A percentile compares a stretch with the other conserved stretches of the same genome.
Conservation (phyloP, 1,140 invertebrate genomes). For the Zaprionus inermis region DNA sequence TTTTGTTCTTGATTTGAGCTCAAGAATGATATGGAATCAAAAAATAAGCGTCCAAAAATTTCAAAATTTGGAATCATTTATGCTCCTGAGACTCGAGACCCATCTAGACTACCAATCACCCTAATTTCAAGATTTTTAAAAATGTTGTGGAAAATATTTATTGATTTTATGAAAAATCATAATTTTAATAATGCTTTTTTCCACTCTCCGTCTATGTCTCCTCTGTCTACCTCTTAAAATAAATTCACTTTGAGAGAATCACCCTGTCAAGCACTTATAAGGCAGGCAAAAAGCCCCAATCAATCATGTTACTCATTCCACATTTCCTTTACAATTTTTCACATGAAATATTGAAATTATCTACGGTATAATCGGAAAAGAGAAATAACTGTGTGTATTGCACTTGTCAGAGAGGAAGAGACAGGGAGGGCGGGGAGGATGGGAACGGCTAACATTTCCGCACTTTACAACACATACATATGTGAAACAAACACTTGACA, state of each 20-base stretch:
- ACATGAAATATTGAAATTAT: not conserved
- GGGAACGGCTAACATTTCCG: conserved; percentile 1
- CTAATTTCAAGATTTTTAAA: too few relatives aligned
- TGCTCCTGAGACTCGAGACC: too few relatives aligned
- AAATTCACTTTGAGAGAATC: not conserved
- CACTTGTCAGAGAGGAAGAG: not conserved
- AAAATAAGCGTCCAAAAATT: too few relatives aligned
- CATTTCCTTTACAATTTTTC: not conserved
- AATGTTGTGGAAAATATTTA: too few relatives aligned
- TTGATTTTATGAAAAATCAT: too few relatives aligned
- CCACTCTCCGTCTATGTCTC: too few relatives aligned
- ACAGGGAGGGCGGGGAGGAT: not conserved
- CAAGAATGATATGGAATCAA: too few relatives aligned
- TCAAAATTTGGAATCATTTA: too few relatives aligned
- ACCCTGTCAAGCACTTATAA: not conserved
- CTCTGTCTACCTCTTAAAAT: not conserved
- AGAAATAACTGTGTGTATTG: not conserved
- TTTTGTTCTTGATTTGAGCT: too few relatives aligned
- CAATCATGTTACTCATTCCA: not conserved
- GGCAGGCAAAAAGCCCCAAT: not conserved
- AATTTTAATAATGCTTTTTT: too few relatives aligned
- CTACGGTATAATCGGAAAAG: not conserved
- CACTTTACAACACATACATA: conserved; percentile 7
- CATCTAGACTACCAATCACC: too few relatives aligned
- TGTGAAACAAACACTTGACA: conserved; percentile 22